These are phyloP conservation scores for Brachionus paranguensis DNA, from an alignment of 1,140 invertebrate species.

Conservation along the genomic window DNA sequence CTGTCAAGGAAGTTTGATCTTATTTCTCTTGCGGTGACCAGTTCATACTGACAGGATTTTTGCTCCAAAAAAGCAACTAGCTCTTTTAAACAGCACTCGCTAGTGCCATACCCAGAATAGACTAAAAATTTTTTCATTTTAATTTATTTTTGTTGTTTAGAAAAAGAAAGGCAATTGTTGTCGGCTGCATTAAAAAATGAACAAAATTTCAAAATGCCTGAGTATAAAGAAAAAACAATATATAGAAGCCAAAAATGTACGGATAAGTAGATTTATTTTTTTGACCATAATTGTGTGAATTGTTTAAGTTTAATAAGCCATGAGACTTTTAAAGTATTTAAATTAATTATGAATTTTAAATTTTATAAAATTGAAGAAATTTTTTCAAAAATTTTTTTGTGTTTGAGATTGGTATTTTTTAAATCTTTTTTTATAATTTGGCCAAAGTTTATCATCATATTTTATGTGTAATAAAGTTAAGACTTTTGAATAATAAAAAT, in stretches of 20 bases:
- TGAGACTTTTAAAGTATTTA: too few relatives aligned
- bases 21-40: background rate
- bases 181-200: background rate
- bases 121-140: constrained; percentile 2
- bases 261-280: background rate
- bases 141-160: background rate
- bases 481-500: too few relatives aligned
- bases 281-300: background rate
- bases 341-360: too few relatives aligned
- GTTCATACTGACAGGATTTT: background rate
- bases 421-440: too few relatives aligned
- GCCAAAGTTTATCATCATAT: too few relatives aligned
- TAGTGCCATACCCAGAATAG: constrained; percentile 4
- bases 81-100: background rate
- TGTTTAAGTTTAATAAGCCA: too few relatives aligned
- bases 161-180: constrained; percentile 13
- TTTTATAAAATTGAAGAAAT: too few relatives aligned
- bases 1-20: background rate
- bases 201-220: constrained; percentile 1
- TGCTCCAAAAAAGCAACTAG: background rate
- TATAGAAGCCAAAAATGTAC: constrained; percentile 3
- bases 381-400: too few relatives aligned
- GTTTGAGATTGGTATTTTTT: too few relatives aligned
- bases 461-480: too few relatives aligned
- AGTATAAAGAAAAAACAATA: constrained; percentile 15